Base-by-base conservation (phyloP, 2,888 invertebrate genomes). In the Diarsia mendica region DNA sequence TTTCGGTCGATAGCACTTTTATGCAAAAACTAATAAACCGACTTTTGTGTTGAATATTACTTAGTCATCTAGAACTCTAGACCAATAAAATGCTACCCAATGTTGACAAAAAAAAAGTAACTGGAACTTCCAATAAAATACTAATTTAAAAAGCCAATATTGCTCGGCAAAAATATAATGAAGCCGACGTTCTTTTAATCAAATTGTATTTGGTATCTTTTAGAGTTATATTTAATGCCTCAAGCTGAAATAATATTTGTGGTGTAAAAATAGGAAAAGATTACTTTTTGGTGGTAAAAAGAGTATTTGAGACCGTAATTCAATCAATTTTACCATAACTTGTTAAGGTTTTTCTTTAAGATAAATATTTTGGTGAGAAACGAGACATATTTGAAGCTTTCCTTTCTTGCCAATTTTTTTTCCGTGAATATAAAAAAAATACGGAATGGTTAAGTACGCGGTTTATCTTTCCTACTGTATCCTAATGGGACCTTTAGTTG, bases 131-230 rank as follows among this genome's bases (percentile, higher is more conserved):
- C 13, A 70, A 63, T 69, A 67, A 63, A 74, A 74, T 55, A 66
- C 5, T 64, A 63, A 80, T 80, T 70, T 70, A 0, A 64, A 80
- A 70, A 67, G 20, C 39, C 28, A 60, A 68, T 65, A 53, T 79
- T 58, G 46, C 39, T 53, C 11, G 11, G 11, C 39, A 51, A 53
- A 55, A 53, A 63, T 75, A 39, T 75, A 48, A 67, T 64, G 33
- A 68, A 65, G 15, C 48, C n/a, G 13, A 39, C 15, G 46, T 66
- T 79, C 4, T 68, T 75, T 64, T 53, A 49, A 63, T 53, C 13
- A 75, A 58, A 67, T 79, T 80, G 33, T 65, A 28, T 53, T 73
- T 65, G 4, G 4, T 48, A 75, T 70, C 28, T 70, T 68, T 20
- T 39, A 39, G 53, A 70, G 23, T 48, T 8, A 67, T 70, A 33